Conservation (phyloP, 2,888 invertebrate species). For the Drosophila parthenogenetica region DNA sequence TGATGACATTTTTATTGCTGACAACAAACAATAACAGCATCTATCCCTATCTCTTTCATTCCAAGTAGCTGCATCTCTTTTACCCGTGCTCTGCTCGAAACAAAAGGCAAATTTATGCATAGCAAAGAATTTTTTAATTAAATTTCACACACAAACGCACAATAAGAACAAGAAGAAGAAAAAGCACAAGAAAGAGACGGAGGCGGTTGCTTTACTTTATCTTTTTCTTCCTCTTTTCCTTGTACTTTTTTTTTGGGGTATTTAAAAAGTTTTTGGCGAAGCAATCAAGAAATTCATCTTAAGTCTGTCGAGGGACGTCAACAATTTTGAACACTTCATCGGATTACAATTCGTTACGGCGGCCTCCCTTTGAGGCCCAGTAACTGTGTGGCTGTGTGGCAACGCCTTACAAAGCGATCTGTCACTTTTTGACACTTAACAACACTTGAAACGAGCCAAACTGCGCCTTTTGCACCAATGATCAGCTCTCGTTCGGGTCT, state of each 20-base stretch:
- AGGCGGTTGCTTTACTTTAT: conserved; percentile 19
- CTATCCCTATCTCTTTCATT: conserved; percentile 21
- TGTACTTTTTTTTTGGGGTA: conserved; percentile 15
- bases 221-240: no score
- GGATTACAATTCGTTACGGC: conserved; percentile 42
- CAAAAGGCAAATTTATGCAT: conserved; percentile 78
- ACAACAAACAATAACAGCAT: conserved; percentile 56
- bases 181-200: neutral
- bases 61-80: neutral
- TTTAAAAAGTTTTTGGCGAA: conserved; percentile 44
- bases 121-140: conserved; percentile 77
- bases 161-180: conserved; percentile 8
- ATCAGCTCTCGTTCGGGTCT: conserved; percentile 13
- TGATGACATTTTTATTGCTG: conserved; percentile 76
- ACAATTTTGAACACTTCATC: conserved; percentile 63
- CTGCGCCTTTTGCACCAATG: conserved; percentile 3
- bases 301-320: conserved; percentile 47
- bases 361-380: conserved; percentile 24
- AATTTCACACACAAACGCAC: conserved; percentile 69
- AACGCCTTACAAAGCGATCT: conserved; percentile 66
- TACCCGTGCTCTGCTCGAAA: conserved; percentile 14
- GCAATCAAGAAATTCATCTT: conserved; percentile 44
- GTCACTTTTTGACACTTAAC: conserved; percentile 75
- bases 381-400: conserved; percentile 35
- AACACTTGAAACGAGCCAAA: conserved; percentile 42